phyloP scores from a whole-genome alignment of 1,140 invertebrate species.

The Thaumetopoea pityocampa region DNA sequence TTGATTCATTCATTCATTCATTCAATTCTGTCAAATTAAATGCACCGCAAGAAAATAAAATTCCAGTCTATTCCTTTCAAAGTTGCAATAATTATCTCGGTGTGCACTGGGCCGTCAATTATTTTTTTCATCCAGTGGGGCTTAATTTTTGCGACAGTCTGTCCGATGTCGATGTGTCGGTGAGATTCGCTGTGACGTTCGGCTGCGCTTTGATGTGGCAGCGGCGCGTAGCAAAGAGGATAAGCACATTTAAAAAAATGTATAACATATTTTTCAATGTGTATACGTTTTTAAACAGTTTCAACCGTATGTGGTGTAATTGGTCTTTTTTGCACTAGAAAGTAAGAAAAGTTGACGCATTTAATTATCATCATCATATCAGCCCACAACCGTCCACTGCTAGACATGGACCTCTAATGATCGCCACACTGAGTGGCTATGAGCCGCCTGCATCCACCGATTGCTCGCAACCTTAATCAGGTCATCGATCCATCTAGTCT shows the following conservation, averaged over 20 bases:
- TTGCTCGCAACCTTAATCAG: too few species aligned
- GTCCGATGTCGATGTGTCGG: conserved; percentile 42
- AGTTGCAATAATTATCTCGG: conserved; percentile 19
- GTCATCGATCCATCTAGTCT: too few species aligned
- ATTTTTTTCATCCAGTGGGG: conserved; percentile 31
- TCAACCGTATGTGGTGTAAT: neutral
- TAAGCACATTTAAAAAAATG: conserved; percentile 5
- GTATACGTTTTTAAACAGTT: conserved; percentile 2
- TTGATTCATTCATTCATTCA: too few species aligned
- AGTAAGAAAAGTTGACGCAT: too few species aligned
- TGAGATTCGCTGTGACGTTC: conserved; percentile 34
- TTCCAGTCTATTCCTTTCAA: conserved; percentile 5
- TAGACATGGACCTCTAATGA: too few species aligned
- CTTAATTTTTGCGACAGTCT: conserved; percentile 47
- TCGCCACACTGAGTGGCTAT: too few species aligned
- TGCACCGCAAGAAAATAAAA: too few species aligned
- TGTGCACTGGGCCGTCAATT: conserved; percentile 5
- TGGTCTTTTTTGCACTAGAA: too few species aligned
- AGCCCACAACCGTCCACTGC: too few species aligned
- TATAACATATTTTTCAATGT: conserved; percentile 8
- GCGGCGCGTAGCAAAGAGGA: conserved; percentile 9
- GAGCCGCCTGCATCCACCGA: too few species aligned
- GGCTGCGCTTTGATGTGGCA: conserved; percentile 37
- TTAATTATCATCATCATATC: too few species aligned
- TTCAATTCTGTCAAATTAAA: conserved; percentile 1